phyloP scores from a whole-genome alignment of 2,797 vertebrate species.

The Cuculus canorus region DNA sequence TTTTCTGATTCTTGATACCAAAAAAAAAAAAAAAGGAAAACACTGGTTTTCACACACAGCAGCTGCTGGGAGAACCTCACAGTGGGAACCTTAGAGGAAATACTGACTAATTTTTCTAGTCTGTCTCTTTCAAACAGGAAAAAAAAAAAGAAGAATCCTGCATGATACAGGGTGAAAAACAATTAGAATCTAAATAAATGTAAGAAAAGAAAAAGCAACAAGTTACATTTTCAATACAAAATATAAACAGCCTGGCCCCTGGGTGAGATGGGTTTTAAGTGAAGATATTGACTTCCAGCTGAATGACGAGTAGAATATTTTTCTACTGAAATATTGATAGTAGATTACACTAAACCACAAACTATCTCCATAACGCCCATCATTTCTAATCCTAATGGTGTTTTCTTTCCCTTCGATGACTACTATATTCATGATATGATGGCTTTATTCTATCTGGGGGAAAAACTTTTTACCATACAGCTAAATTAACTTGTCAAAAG shows the following conservation, averaged over 20 bases:
- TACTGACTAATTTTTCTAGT: not conserved
- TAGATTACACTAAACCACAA: slow-evolving; percentile 76
- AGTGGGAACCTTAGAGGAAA: not conserved
- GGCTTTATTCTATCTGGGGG: slow-evolving; percentile 77
- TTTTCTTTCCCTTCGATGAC: slow-evolving; percentile 75
- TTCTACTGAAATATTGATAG: slow-evolving; percentile 80
- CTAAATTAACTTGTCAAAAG: slow-evolving; percentile 84
- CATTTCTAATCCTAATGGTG: slow-evolving; percentile 76
- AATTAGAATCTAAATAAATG: slow-evolving; percentile 28
- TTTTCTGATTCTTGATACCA: not conserved
- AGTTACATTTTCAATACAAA: slow-evolving; percentile 54
- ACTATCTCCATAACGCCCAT: slow-evolving; percentile 73
- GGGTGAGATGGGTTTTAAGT: slow-evolving; percentile 64
- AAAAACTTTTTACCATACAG: slow-evolving; percentile 78
- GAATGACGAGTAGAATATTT: slow-evolving; percentile 69
- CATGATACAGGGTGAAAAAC: not conserved
- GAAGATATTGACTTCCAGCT: slow-evolving; percentile 73
- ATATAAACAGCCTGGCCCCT: slow-evolving; percentile 28
- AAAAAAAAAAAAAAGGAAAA: not conserved
- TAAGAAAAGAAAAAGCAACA: not conserved
- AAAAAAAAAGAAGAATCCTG: not conserved
- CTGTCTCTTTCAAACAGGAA: not conserved
- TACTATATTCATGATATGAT: slow-evolving; percentile 73
- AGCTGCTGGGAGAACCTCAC: not conserved
- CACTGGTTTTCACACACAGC: not conserved